A percentile compares a stretch with the other conserved stretches of the same genome.
These are phyloP conservation scores for Rutilus rutilus DNA, from an alignment of 2,113 vertebrate genomes.

Conservation along the genomic window DNA sequence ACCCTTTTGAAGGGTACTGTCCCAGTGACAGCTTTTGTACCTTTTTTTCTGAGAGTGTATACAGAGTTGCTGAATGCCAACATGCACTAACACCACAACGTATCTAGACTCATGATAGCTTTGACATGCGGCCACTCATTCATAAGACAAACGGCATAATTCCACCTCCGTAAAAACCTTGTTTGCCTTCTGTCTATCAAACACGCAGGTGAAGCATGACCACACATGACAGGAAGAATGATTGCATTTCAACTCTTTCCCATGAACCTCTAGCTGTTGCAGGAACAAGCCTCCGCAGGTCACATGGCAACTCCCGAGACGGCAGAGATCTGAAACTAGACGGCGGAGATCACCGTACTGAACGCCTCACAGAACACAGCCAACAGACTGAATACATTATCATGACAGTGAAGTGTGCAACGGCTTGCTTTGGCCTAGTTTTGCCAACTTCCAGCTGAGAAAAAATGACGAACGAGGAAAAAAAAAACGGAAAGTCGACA, in stretches of 20 bases:
- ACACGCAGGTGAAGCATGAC: slow-evolving; percentile 28
- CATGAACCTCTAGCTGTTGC: neutral
- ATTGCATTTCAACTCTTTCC: slow-evolving; percentile 7
- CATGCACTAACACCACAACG: neutral
- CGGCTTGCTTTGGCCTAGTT: slow-evolving; percentile 20
- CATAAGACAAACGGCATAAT: neutral
- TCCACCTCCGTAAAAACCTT: neutral
- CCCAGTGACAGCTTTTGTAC: too few relatives aligned
- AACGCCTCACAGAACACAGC: neutral
- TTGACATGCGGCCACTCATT: slow-evolving; percentile 26
- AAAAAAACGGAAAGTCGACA: neutral
- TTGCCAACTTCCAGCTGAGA: neutral
- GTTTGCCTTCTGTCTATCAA: slow-evolving; percentile 35
- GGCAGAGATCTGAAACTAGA: slow-evolving; percentile 4
- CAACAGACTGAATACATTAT: slow-evolving; percentile 31
- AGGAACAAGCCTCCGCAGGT: slow-evolving; percentile 25
- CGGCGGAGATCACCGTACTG: neutral
- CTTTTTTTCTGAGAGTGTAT: too few relatives aligned
- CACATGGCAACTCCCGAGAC: neutral
- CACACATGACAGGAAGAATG: slow-evolving; percentile 17
- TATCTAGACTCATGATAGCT: slow-evolving; percentile 3
- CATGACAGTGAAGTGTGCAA: slow-evolving; percentile 4
- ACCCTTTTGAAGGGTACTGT: too few relatives aligned
- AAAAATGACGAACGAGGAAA: neutral
- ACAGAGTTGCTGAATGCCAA: neutral